Conservation (phyloP, 2,113 vertebrate genomes). For the Lepus europaeus region DNA sequence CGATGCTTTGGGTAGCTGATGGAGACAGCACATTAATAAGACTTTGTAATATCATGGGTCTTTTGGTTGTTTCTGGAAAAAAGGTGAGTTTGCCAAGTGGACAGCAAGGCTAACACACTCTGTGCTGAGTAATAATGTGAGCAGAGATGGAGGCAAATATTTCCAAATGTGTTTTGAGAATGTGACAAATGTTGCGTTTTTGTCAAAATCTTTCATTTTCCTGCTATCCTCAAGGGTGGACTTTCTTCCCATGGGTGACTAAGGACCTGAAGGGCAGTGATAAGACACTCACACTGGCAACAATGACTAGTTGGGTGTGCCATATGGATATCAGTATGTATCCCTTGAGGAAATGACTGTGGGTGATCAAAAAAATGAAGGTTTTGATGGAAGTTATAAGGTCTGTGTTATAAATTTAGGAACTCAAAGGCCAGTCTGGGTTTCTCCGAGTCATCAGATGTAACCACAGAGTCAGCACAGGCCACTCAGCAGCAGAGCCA, state of each 20-base stretch:
- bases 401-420: not conserved
- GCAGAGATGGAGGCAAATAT: not conserved
- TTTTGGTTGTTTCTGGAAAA: constrained; percentile 10
- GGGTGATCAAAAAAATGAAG: not conserved
- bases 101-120: not conserved
- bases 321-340: not conserved
- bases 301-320: not conserved
- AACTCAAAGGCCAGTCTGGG: not conserved
- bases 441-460: not conserved
- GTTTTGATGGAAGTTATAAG: not conserved
- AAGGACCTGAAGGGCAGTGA: not conserved
- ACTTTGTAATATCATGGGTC: not conserved
- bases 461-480: not conserved
- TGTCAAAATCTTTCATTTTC: not conserved
- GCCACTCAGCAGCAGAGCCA: not conserved
- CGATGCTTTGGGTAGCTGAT: not conserved
- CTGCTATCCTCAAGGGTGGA: not conserved
- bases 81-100: not conserved
- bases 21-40: not conserved
- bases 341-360: not conserved
- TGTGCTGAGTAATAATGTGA: not conserved
- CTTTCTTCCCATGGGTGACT: not conserved
- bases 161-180: not conserved
- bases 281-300: not conserved
- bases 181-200: not conserved